Conservation (phyloP, 1,140 invertebrate genomes). For the Drosophila dunni region DNA sequence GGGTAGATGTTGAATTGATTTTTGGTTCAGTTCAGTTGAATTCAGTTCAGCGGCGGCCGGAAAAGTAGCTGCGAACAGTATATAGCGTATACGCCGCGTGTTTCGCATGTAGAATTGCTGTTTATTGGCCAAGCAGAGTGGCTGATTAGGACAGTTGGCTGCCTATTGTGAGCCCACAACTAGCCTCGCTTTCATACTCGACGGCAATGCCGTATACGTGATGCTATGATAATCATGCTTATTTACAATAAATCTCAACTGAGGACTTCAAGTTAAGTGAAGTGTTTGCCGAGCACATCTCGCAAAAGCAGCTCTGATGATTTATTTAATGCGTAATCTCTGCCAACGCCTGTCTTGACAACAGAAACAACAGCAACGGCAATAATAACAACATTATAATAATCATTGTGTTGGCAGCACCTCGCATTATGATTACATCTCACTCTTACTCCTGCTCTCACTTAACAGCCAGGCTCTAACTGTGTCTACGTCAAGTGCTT, state of each 20-base stretch:
- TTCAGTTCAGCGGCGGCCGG: background rate
- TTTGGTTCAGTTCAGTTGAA: background rate
- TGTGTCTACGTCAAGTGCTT: conserved; percentile 56
- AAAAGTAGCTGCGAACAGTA: conserved; percentile 9
- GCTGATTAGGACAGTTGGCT: conserved; percentile 28
- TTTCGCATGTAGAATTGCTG: conserved; percentile 30
- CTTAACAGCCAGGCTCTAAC: too few species aligned
- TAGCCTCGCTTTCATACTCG: background rate
- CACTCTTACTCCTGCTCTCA: conserved; percentile 13
- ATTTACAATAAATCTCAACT: conserved; percentile 78
- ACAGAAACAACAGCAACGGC: conserved; percentile 10
- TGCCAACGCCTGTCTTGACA: conserved; percentile 67
- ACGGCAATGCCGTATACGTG: conserved; percentile 69
- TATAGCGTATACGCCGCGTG: conserved; percentile 28
- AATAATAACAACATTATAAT: conserved; percentile 58
- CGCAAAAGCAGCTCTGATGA: conserved; percentile 62
- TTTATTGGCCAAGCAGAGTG: conserved; percentile 18
- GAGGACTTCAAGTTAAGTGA: conserved; percentile 55
- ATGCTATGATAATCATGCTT: conserved; percentile 81
- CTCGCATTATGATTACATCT: conserved; percentile 66
- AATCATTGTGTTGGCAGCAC: conserved; percentile 77
- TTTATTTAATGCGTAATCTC: conserved; percentile 82
- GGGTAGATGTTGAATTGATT: conserved; percentile 3
- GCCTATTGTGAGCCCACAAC: conserved; percentile 16
- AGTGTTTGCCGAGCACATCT: conserved; percentile 66